Evolutionary conservation across 37 sponge, comb jelly and placozoan species (phyloP).

Genomic region (Beroe ovata): DNA sequence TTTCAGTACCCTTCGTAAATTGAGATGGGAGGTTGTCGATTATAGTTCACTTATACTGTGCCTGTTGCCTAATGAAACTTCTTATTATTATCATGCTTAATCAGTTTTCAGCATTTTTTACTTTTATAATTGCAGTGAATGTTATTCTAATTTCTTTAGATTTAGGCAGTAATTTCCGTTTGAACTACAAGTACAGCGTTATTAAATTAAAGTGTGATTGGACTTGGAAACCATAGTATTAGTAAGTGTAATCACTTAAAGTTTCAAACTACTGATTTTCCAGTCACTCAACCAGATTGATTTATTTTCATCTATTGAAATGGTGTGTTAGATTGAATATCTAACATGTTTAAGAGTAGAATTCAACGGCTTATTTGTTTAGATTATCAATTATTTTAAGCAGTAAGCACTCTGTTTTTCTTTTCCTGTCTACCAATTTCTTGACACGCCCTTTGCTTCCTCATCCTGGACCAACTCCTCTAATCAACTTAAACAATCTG

Average conservation of each 20-base stretch:
- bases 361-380: neutral
- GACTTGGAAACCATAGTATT: neutral
- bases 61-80: too few species aligned
- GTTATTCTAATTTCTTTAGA: too few species aligned
- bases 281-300: neutral
- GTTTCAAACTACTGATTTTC: neutral
- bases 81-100: too few species aligned
- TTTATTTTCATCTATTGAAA: neutral
- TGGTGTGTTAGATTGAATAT: too few species aligned
- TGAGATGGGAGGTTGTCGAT: too few species aligned
- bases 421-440: neutral
- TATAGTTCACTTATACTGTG: too few species aligned
- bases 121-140: conserved; percentile 53
- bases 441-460: too few species aligned
- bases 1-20: too few species aligned
- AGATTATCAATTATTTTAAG: neutral
- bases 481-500: too few species aligned
- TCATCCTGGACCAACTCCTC: too few species aligned
- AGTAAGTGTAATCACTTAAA: neutral
- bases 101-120: conserved; percentile 62
- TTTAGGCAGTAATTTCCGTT: neutral
- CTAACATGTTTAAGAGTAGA: too few species aligned
- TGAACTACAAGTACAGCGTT: neutral
- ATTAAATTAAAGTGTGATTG: neutral
- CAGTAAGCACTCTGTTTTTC: neutral